Evolutionary conservation across 1,140 invertebrate species (phyloP), one percentile per base, ranked within the genome.

Genomic region (Drosophila pseudoananassae): DNA sequence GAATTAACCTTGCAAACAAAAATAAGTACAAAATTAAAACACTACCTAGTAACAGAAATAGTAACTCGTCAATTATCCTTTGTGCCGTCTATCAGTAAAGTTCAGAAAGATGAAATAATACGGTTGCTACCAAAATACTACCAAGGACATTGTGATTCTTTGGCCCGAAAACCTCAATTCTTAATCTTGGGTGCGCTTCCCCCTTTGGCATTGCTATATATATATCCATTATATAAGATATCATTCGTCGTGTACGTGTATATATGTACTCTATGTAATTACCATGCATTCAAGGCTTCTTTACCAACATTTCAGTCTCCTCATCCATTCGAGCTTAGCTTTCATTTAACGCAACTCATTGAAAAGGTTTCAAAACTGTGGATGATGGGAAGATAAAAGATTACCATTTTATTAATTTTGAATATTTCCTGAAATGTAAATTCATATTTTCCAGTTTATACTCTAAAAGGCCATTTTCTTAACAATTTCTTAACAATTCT

Each of bases 221-320:
- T 59, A 50, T 75, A 65, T 31, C 49, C 47, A 52, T 52, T 43
- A 55, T 51, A 40, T 65, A 73, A 49, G 38, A 63, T 73, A 47
- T 52, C 70, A 75, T 65, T 75, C 71, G 66, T 69, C 71, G 60
- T 75, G 71, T 75, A 75, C 71, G 74, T 87, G 81, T 85, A 83
- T 88, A 89, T 88, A 89, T 88, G 83, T 88, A 88, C 68, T 83
- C 57, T 84, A 78, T 88, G 76, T 88, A 84, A 89, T 83, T 89
- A 88, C 50, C 59, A 65, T 75, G 59, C 36, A 74, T 70, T 50
- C 58, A 68, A 69, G 69, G 79, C 76, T 78, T 83, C 60, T 59
- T 40, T 38, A 64, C 52, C 59, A 61, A 40, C 47, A 69, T 47
- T 55, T 29, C 36, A 59, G 46, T 56, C 50, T 33, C 31, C 15